Conservation (phyloP, 2,797 vertebrate genomes). For the Acanthurus leucopareius region DNA sequence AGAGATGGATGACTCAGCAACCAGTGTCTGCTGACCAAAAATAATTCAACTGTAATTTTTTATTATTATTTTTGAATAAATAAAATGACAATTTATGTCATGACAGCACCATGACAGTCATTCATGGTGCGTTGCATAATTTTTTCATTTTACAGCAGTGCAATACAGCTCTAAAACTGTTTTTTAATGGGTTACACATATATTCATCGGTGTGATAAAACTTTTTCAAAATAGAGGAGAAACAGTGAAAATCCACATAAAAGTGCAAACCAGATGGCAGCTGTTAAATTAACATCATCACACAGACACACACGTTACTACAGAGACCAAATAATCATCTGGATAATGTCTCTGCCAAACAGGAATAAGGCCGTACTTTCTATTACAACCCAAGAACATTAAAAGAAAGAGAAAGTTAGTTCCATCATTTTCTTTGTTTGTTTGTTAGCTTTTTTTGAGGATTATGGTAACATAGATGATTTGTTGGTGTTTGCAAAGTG, state of each 20-base stretch:
- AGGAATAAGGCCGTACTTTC: neutral
- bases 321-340: slow-evolving; percentile 7
- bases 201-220: slow-evolving; percentile 1
- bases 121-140: neutral
- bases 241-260: slow-evolving; percentile 25
- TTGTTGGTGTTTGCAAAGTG: slow-evolving; percentile 1
- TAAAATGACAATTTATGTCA: neutral
- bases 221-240: slow-evolving; percentile 1
- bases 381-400: neutral
- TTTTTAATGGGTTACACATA: slow-evolving; percentile 3
- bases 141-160: slow-evolving; percentile 22
- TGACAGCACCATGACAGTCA: too few relatives aligned
- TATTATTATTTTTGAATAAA: slow-evolving; percentile 6
- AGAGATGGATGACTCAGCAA: slow-evolving; percentile 50
- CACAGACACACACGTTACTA: neutral
- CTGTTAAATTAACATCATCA: slow-evolving; percentile 25
- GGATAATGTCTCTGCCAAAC: neutral
- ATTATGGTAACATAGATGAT: slow-evolving; percentile 33
- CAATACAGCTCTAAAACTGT: slow-evolving; percentile 5
- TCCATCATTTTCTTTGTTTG: slow-evolving; percentile 13
- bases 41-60: neutral
- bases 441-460: slow-evolving; percentile 11
- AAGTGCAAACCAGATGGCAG: neutral
- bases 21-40: neutral
- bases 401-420: neutral